A percentile compares a stretch with the other conserved stretches of the same genome.
Evolutionary conservation across 2,888 invertebrate species (phyloP).

Genomic region (Caenorhabditis becei): DNA sequence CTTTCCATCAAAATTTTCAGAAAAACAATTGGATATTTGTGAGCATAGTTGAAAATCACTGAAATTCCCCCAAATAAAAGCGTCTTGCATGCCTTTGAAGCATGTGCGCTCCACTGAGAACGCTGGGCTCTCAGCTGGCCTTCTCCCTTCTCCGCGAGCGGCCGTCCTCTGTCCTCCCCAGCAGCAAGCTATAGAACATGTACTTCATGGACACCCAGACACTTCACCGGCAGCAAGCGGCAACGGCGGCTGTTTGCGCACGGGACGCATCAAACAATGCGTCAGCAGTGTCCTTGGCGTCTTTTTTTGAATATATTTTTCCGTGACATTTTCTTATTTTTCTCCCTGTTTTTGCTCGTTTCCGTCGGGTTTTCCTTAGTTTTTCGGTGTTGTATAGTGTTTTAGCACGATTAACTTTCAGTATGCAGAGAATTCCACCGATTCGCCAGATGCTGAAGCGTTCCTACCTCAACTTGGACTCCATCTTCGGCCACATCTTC

Average conservation of each 20-base stretch:
- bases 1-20: too few species aligned
- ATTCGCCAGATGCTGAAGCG: neutral
- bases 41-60: too few species aligned
- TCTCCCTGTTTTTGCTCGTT: neutral
- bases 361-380: neutral
- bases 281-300: neutral
- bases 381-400: too few species aligned
- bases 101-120: neutral
- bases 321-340: neutral
- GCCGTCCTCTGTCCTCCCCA: too few species aligned
- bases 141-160: too few species aligned
- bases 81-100: too few species aligned
- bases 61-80: too few species aligned
- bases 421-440: constrained; percentile 11
- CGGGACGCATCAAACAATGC: neutral
- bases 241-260: too few species aligned
- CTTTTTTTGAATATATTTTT: neutral
- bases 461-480: constrained; percentile 58
- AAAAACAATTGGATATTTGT: too few species aligned
- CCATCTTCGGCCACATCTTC: constrained; percentile 57
- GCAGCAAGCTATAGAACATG: too few species aligned
- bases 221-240: neutral
- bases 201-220: neutral
- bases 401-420: neutral
- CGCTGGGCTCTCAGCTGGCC: neutral